Conservation (phyloP, 2,888 invertebrate genomes). For the Nomada goodeniana region DNA sequence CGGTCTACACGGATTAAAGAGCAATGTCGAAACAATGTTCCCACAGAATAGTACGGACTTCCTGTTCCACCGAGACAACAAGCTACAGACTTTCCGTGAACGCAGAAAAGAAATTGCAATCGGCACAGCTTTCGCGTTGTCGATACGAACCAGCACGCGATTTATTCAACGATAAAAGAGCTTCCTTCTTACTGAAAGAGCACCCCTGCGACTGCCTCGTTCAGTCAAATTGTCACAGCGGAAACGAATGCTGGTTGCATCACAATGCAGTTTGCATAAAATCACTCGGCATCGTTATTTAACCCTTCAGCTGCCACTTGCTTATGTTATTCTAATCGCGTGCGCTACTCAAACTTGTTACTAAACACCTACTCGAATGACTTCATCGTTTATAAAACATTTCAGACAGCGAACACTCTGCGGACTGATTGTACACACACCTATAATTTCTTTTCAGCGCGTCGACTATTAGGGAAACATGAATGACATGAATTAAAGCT, state of each 20-base stretch:
- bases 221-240: slow-evolving; percentile 2
- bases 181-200: not conserved
- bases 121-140: slow-evolving; percentile 35
- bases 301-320: not conserved
- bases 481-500: not conserved
- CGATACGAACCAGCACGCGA: slow-evolving; percentile 31
- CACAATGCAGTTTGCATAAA: slow-evolving; percentile 6
- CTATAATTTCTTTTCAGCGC: not conserved
- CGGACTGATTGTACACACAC: no score
- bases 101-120: slow-evolving; percentile 52
- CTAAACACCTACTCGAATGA: no score
- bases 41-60: slow-evolving; percentile 24
- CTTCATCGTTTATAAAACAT: no score
- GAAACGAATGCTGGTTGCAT: slow-evolving; percentile 23
- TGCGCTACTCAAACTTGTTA: no score
- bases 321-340: not conserved
- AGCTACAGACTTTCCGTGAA: slow-evolving; percentile 16
- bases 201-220: not conserved
- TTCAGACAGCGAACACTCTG: no score
- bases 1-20: slow-evolving; percentile 1
- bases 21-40: slow-evolving; percentile 28
- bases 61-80: slow-evolving; percentile 23
- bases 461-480: not conserved
- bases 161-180: slow-evolving; percentile 19
- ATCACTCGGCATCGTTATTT: not conserved